A percentile compares a stretch with the other conserved stretches of the same genome.
Evolutionary conservation across 2,797 vertebrate species (phyloP).

Genomic region (Galagoides demidoff): DNA sequence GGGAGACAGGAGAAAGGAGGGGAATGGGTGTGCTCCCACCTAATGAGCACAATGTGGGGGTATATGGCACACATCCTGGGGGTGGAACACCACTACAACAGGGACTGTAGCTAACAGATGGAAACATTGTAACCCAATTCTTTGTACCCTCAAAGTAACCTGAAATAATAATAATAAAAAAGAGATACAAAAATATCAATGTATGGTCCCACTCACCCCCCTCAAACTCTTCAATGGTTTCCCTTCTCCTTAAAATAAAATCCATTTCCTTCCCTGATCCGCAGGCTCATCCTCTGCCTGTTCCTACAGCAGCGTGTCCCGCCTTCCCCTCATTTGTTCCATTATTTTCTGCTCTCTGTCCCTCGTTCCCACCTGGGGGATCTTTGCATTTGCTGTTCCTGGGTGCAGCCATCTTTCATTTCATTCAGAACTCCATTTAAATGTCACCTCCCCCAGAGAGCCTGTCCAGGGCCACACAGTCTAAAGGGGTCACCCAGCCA

Average conservation of each 20-base stretch:
- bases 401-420: neutral
- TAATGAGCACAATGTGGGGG: too few relatives aligned
- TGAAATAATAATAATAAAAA: too few relatives aligned
- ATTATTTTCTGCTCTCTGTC: neutral
- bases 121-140: too few relatives aligned
- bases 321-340: rapidly evolving
- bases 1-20: too few relatives aligned
- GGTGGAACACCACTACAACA: too few relatives aligned
- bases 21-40: too few relatives aligned
- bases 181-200: neutral
- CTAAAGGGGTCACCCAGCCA: neutral
- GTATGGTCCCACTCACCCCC: neutral
- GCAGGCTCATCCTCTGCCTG: rapidly evolving
- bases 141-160: too few relatives aligned
- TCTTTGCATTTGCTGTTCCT: neutral
- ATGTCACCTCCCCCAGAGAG: neutral
- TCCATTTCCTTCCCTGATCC: neutral
- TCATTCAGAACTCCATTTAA: neutral
- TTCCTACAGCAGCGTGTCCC: rapidly evolving
- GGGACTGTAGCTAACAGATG: too few relatives aligned
- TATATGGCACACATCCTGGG: too few relatives aligned
- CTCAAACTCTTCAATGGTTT: neutral
- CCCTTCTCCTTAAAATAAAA: neutral
- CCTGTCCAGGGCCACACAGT: rapidly evolving
- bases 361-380: neutral